Evolutionary conservation across 2,888 invertebrate species (phyloP), one percentile per base, ranked within the genome.

Genomic region (Macrophya alboannulata): DNA sequence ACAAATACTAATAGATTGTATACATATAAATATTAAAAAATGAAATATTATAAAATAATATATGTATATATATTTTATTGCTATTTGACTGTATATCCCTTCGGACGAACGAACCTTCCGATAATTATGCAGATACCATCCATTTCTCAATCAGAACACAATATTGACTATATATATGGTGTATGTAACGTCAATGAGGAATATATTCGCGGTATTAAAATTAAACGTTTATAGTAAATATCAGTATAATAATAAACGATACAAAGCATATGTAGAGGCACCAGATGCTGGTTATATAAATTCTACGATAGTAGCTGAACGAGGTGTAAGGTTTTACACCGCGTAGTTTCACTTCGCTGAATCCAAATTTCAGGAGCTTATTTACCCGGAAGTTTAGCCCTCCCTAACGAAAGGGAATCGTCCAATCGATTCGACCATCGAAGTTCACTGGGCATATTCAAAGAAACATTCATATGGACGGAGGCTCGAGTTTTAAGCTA

Each of bases 401-500:
- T 3, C 9, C 51, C 6, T 21, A 55, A 31, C 31, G 21, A 8
- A 9, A 74, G 9, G 21, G 37, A 55, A 55, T 74, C 45, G n/a
- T 77, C 31, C 37, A 37, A 43, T 72, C 51, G 51, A 51, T 15
- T 17, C 21, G 51, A 68, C 4, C 31, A 68, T 31, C 65, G 65
- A 10, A 31, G 55, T 17, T 17, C 15, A 17, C 65, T 31, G 31
- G 65, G 65, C 25, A 68, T 8, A 31, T 31, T 31, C 6, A 9
- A 43, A 74, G 72, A 12, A 45, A 45, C 0, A 17, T 45, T 43
- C 81, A 83, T n/a, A 83, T 51, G 15, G 83, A 25, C 48, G 87
- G 87, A 5, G 90, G 90, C 83, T 92, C 92, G 45, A 92, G 85
- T 88, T 92, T 92, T 87, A 94, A 90, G 43, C 95, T 95, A 87